Conservation (phyloP, 2,797 vertebrate species). For the Gymnoscopelus braueri region DNA sequence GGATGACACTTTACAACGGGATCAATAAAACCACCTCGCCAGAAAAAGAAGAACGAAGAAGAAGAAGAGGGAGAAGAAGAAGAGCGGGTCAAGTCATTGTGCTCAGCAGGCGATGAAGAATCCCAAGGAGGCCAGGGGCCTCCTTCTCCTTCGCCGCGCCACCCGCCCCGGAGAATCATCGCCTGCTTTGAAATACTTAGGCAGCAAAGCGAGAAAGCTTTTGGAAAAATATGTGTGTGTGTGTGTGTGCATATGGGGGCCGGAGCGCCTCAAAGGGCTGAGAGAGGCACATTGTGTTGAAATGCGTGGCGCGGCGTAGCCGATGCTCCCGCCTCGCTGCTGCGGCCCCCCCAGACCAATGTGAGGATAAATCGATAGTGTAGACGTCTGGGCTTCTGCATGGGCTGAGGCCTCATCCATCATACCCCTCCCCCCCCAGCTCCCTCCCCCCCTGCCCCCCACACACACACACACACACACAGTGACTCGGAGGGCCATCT, state of each 20-base stretch:
- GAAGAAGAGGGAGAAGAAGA: background rate
- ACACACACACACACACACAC: constrained; percentile 3
- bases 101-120: constrained; percentile 54
- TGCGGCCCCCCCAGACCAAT: constrained; percentile 51
- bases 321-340: background rate
- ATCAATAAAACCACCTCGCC: constrained; percentile 67
- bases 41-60: background rate
- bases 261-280: constrained; percentile 22
- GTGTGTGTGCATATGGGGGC: background rate
- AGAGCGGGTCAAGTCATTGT: constrained; percentile 42
- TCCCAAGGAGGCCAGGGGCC: constrained; percentile 26
- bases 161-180: constrained; percentile 32
- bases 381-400: constrained; percentile 56
- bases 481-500: constrained; percentile 59
- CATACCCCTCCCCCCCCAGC: constrained; percentile 50
- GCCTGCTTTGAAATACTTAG: constrained; percentile 42
- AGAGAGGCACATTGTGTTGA: constrained; percentile 48
- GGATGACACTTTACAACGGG: constrained; percentile 61
- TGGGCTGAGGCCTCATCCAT: constrained; percentile 72
- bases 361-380: constrained; percentile 76
- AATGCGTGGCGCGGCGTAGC: constrained; percentile 31
- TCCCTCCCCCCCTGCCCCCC: constrained; percentile 16
- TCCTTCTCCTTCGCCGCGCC: constrained; percentile 16
- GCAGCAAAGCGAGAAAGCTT: background rate
- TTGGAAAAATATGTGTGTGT: constrained; percentile 8